Evolutionary conservation across 2,888 invertebrate species (phyloP).

Genomic region (Aleiodes leptofemur): DNA sequence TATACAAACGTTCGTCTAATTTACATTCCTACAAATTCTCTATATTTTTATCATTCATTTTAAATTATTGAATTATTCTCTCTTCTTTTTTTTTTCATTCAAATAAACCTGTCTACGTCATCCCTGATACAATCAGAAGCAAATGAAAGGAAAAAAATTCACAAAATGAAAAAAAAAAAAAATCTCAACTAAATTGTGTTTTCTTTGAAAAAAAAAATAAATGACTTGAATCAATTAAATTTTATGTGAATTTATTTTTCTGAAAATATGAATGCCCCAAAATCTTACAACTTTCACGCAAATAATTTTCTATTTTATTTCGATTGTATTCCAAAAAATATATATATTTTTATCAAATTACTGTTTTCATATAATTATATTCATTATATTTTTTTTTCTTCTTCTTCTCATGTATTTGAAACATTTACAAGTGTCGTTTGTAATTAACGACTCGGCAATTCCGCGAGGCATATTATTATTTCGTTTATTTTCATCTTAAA

Average conservation of each 20-base stretch:
- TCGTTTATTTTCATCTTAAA: conserved; percentile 5
- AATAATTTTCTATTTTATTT: conserved; percentile 6
- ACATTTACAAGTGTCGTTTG: conserved; percentile 17
- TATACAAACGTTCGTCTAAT: neutral
- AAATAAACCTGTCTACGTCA: too few relatives aligned
- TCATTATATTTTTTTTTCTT: neutral
- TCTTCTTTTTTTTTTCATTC: neutral
- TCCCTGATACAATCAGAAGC: too few relatives aligned
- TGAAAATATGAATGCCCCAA: too few relatives aligned
- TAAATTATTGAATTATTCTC: neutral
- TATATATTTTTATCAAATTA: conserved; percentile 16
- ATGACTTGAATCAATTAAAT: too few relatives aligned
- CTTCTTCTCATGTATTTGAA: neutral
- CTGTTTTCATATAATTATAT: conserved; percentile 2
- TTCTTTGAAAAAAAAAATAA: too few relatives aligned
- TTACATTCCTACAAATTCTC: neutral
- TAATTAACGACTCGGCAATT: conserved; percentile 12
- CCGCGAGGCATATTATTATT: neutral
- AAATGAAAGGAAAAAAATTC: too few relatives aligned
- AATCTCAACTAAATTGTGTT: too few relatives aligned
- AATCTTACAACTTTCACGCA: neutral
- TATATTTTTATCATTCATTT: neutral
- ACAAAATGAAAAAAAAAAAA: too few relatives aligned
- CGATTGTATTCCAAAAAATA: neutral
- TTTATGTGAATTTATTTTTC: too few relatives aligned